Conservation (phyloP, 1,140 invertebrate species). For the Temnothorax curvispinosus region DNA sequence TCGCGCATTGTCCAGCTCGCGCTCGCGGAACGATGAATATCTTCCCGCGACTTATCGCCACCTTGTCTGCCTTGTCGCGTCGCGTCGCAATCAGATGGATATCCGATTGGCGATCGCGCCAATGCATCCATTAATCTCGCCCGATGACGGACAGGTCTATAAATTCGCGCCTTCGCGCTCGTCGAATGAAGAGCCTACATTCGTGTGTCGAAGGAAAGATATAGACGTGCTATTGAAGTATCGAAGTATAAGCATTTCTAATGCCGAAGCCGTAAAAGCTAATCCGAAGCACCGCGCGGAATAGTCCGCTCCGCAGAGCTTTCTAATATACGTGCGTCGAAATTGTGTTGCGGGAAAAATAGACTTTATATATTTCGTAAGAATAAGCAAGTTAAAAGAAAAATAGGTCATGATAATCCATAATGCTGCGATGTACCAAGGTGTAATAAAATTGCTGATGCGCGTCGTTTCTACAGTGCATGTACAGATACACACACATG, state of each 20-base stretch:
- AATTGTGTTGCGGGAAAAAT: background rate
- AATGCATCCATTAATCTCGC: background rate
- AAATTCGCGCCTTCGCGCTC: slow-evolving; percentile 20
- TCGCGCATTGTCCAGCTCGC: background rate
- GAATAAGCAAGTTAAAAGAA: background rate
- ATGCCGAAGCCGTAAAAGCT: slow-evolving; percentile 25
- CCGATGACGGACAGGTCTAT: background rate
- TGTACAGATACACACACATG: background rate
- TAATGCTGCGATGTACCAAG: background rate
- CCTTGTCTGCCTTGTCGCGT: background rate
- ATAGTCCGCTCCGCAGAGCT: background rate
- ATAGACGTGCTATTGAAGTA: background rate
- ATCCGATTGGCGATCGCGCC: background rate
- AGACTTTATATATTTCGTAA: background rate
- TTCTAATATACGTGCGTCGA: background rate
- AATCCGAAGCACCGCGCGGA: slow-evolving; percentile 32
- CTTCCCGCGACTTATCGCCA: background rate
- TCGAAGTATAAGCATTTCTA: background rate
- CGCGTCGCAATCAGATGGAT: background rate
- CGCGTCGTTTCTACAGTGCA: background rate
- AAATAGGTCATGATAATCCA: background rate
- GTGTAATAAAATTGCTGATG: slow-evolving; percentile 33
- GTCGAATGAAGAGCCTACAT: background rate
- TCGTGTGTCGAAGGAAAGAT: background rate
- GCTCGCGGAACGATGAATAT: too few relatives aligned